Percentiles rank a stretch among this genome's conserved stretches.
phyloP scores from a whole-genome alignment of 2,113 vertebrate genomes.

The Oreotrochilus melanogaster region DNA sequence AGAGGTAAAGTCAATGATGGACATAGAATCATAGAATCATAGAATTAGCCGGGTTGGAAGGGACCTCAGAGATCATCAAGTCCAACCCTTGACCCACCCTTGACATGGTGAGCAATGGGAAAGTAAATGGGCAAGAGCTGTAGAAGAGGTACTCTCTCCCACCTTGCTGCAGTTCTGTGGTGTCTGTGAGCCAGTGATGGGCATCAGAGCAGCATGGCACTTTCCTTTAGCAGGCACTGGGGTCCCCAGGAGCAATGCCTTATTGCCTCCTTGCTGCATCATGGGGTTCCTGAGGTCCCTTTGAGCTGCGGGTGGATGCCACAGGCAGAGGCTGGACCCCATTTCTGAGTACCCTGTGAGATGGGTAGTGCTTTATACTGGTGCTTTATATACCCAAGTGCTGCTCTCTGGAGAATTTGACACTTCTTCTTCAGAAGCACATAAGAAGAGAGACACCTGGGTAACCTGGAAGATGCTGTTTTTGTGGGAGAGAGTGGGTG shows the following conservation, averaged over 20 bases:
- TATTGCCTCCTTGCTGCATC: neutral
- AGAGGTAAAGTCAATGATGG: neutral
- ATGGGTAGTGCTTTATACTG: too few relatives aligned
- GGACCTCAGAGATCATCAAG: too few relatives aligned
- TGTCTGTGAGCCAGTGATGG: neutral
- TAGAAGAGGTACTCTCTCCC: neutral
- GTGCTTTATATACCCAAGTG: too few relatives aligned
- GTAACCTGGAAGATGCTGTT: neutral
- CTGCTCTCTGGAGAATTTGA: neutral
- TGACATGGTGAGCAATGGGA: neutral
- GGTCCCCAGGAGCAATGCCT: neutral
- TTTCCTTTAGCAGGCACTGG: neutral
- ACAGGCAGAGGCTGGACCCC: neutral
- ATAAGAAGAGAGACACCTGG: neutral
- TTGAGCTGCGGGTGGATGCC: neutral
- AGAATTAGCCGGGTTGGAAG: too few relatives aligned
- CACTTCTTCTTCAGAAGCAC: neutral
- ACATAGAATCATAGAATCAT: too few relatives aligned
- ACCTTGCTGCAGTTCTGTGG: neutral
- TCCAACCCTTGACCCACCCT: too few relatives aligned
- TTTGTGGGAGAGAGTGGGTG: neutral
- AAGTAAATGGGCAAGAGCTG: rapidly evolving
- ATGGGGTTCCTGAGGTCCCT: neutral
- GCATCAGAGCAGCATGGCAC: neutral
- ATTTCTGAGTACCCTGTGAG: rapidly evolving